A percentile compares a stretch with the other conserved stretches of the same genome.
These are phyloP conservation scores for Brassicogethes aeneus DNA, from an alignment of 2,888 invertebrate species.

Conservation along the genomic window DNA sequence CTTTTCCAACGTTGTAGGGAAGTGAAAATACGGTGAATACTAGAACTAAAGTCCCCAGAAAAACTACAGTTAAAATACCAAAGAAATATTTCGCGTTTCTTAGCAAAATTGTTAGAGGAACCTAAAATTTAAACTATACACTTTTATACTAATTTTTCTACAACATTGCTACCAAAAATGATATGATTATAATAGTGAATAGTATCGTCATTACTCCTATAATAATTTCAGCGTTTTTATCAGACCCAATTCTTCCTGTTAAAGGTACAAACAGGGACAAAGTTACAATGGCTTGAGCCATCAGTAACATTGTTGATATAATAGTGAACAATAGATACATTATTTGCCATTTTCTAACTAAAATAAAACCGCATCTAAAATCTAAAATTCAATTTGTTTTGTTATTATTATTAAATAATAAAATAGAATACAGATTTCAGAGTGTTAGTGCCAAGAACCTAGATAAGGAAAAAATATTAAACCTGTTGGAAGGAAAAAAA, in stretches of 20 bases:
- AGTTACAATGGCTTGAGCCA: constrained; percentile 25
- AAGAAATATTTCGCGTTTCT: constrained; percentile 24
- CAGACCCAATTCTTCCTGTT: constrained; percentile 40
- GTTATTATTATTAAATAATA: not conserved
- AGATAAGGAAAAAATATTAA: no score
- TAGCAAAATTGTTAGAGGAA: constrained; percentile 26
- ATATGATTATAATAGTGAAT: constrained; percentile 36
- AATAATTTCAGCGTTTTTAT: constrained; percentile 42
- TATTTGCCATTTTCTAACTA: constrained; percentile 30
- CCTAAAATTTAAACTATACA: constrained; percentile 18
- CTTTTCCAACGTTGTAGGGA: constrained; percentile 55
- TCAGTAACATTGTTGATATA: constrained; percentile 26
- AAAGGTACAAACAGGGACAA: constrained; percentile 37
- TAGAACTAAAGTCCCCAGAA: constrained; percentile 38
- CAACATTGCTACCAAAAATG: constrained; percentile 33
- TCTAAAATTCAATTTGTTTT: not conserved
- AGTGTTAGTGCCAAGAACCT: no score
- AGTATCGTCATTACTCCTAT: constrained; percentile 36
- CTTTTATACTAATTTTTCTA: not conserved
- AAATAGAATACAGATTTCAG: not conserved
- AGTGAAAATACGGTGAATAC: constrained; percentile 57
- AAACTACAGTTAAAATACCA: constrained; percentile 20
- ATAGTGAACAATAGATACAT: constrained; percentile 27
- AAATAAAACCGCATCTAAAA: constrained; percentile 12
- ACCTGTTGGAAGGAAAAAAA: no score